Evolutionary conservation across 2,888 invertebrate genomes (phyloP).

Genomic region (Boloria selene): DNA sequence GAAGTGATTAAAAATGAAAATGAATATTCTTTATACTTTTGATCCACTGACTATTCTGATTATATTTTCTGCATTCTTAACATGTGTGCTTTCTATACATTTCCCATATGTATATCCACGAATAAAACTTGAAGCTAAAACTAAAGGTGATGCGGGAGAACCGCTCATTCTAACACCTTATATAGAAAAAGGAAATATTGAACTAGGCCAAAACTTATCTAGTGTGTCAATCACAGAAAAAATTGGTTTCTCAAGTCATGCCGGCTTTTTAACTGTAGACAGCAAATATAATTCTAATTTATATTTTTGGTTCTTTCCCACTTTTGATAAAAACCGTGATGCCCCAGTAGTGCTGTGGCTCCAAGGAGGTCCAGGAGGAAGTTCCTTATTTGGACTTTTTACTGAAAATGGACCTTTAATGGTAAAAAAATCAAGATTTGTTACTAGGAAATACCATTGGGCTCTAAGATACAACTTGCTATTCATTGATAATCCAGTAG

Average conservation of each 20-base stretch:
- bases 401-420: slow-evolving; percentile 83
- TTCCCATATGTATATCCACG: slow-evolving; percentile 66
- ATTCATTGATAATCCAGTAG: slow-evolving; percentile 86
- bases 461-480: slow-evolving; percentile 81
- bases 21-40: slow-evolving; percentile 1
- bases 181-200: slow-evolving; percentile 74
- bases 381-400: slow-evolving; percentile 80
- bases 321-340: slow-evolving; percentile 60
- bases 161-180: slow-evolving; percentile 83
- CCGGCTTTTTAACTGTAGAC: slow-evolving; percentile 85
- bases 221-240: slow-evolving; percentile 59
- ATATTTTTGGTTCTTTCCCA: slow-evolving; percentile 86
- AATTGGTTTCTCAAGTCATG: slow-evolving; percentile 77
- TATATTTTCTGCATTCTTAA: slow-evolving; percentile 29
- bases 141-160: slow-evolving; percentile 52
- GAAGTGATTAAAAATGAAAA: background rate
- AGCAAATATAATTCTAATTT: slow-evolving; percentile 80
- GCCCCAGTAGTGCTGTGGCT: slow-evolving; percentile 82
- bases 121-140: slow-evolving; percentile 53
- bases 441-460: slow-evolving; percentile 80
- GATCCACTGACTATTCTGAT: slow-evolving; percentile 1
- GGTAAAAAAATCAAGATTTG: slow-evolving; percentile 63
- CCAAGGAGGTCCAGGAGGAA: slow-evolving; percentile 83
- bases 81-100: slow-evolving; percentile 38
- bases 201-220: slow-evolving; percentile 70